Conservation (phyloP, 2,888 invertebrate genomes). For the Lutraria lutraria region DNA sequence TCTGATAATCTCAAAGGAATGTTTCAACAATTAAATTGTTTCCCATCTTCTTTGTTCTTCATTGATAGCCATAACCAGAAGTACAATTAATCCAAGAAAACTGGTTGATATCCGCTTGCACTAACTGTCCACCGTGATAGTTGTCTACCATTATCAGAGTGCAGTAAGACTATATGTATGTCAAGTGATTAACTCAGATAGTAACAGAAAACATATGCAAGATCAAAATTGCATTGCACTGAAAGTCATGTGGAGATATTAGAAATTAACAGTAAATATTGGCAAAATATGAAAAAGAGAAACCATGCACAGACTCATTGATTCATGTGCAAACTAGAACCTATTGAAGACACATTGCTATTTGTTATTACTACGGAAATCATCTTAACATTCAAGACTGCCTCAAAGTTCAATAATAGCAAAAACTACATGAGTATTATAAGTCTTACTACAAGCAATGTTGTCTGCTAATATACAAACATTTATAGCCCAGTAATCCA, state of each 20-base stretch:
- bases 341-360: not conserved
- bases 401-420: not conserved
- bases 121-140: not conserved
- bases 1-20: not conserved
- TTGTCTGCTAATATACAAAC: not conserved
- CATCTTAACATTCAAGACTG: not conserved
- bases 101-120: not conserved
- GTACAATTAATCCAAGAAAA: not conserved
- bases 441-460: not conserved
- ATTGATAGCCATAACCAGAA: not conserved
- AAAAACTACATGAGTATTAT: not conserved
- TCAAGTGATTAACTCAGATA: not conserved
- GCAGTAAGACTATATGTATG: not conserved
- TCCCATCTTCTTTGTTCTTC: not conserved
- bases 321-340: not conserved
- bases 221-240: not conserved
- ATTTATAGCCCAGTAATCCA: not conserved
- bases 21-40: not conserved
- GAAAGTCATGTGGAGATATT: not conserved
- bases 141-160: not conserved
- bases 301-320: not conserved
- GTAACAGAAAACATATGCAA: not conserved
- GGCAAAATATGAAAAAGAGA: constrained; percentile 1
- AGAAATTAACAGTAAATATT: constrained; percentile 1
- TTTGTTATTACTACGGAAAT: not conserved